Conservation (phyloP, 2,797 vertebrate genomes). For the Okamejei kenojei region DNA sequence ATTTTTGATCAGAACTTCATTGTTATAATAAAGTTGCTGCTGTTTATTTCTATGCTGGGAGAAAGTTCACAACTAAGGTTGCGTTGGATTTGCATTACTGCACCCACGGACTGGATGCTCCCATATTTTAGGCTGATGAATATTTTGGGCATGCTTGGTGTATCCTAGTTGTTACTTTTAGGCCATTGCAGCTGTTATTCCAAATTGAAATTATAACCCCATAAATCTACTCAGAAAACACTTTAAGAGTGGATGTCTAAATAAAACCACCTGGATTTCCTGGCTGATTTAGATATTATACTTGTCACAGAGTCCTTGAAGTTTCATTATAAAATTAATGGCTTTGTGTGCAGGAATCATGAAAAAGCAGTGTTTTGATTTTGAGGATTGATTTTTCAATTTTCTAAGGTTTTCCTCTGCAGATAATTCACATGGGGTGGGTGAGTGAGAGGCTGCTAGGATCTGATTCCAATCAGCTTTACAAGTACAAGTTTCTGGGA, state of each 20-base stretch:
- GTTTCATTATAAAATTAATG: slow-evolving; percentile 32
- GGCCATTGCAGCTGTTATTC: background rate
- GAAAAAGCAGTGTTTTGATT: background rate
- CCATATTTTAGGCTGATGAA: background rate
- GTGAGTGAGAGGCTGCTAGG: slow-evolving; percentile 69
- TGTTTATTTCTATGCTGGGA: background rate
- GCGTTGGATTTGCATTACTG: background rate
- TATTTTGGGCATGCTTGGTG: background rate
- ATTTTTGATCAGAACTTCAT: background rate
- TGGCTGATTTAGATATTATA: background rate
- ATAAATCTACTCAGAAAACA: background rate
- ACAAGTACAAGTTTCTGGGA: slow-evolving; percentile 77
- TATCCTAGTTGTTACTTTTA: background rate
- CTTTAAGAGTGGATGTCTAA: background rate
- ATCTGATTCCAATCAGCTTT: slow-evolving; percentile 53
- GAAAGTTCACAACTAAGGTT: background rate
- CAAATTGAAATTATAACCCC: slow-evolving; percentile 10
- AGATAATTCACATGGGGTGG: slow-evolving; percentile 93
- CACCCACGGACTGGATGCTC: background rate
- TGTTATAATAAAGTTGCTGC: background rate
- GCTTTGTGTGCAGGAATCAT: slow-evolving; percentile 33
- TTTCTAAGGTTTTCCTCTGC: slow-evolving; percentile 49
- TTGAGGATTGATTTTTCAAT: slow-evolving; percentile 46
- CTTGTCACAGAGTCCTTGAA: background rate
- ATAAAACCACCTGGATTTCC: slow-evolving; percentile 16